Conservation (phyloP, 1,140 invertebrate genomes). For the Bombus waltoni region DNA sequence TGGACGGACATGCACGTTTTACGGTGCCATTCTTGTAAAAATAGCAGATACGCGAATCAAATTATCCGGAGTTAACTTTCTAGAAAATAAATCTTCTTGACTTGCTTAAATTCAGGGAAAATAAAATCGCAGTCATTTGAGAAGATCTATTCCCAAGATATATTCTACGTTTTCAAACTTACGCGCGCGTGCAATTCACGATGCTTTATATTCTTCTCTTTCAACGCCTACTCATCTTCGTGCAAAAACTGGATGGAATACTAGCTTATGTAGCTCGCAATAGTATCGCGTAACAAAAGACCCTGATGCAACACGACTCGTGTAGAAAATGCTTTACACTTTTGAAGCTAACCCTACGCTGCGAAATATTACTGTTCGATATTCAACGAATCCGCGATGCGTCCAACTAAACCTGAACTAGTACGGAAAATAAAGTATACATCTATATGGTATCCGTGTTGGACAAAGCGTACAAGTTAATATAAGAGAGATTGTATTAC, state of each 20-base stretch:
- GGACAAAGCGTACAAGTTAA: constrained; percentile 13
- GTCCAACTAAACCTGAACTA: not conserved
- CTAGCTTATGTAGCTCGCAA: not conserved
- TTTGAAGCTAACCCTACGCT: not conserved
- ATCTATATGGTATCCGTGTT: not conserved
- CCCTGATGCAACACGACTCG: constrained; percentile 21
- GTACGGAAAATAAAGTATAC: not conserved
- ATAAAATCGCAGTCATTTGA: not conserved
- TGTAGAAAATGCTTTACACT: constrained; percentile 24
- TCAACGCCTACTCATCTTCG: not conserved
- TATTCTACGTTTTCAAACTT: not conserved
- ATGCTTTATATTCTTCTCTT: not conserved
- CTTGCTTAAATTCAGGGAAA: not conserved
- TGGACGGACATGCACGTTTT: not conserved
- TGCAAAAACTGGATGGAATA: constrained; percentile 4
- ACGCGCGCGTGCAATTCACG: not conserved
- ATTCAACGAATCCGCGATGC: constrained; percentile 14
- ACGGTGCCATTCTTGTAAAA: not conserved
- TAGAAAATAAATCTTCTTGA: constrained; percentile 1
- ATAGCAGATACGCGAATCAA: not conserved
- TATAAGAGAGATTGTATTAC: constrained; percentile 42
- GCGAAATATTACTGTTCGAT: not conserved
- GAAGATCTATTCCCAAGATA: not conserved
- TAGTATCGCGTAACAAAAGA: constrained; percentile 45
- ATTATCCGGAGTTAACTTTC: not conserved